Evolutionary conservation across 2,888 invertebrate species (phyloP).

Genomic region (Euzetes globulus): DNA sequence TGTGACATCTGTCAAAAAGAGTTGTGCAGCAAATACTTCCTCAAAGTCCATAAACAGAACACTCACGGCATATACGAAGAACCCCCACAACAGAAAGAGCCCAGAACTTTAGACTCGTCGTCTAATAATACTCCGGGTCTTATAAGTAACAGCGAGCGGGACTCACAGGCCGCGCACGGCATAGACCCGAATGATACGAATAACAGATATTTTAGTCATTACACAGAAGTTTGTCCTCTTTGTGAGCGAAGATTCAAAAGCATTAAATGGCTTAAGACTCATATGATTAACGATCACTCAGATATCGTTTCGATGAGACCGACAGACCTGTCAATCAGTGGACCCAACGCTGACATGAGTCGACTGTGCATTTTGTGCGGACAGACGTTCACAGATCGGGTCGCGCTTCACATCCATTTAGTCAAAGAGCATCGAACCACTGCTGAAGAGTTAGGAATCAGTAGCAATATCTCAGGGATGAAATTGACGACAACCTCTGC

Average conservation of each 20-base stretch:
- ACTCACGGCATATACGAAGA: slow-evolving; percentile 89
- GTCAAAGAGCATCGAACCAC: slow-evolving; percentile 48
- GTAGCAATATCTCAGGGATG: slow-evolving; percentile 40
- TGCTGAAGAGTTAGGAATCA: slow-evolving; percentile 40
- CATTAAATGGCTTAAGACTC: slow-evolving; percentile 77
- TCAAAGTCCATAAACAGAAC: slow-evolving; percentile 94
- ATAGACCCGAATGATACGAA: slow-evolving; percentile 41
- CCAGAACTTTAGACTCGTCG: slow-evolving; percentile 34
- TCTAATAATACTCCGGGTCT: slow-evolving; percentile 40
- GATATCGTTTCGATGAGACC: slow-evolving; percentile 50
- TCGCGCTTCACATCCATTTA: slow-evolving; percentile 50
- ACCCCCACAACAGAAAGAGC: slow-evolving; percentile 43
- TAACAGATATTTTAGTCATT: slow-evolving; percentile 42
- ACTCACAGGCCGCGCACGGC: slow-evolving; percentile 37
- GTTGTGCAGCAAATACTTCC: slow-evolving; percentile 93
- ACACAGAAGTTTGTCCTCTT: slow-evolving; percentile 65
- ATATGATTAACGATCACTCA: slow-evolving; percentile 77
- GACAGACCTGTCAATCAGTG: slow-evolving; percentile 20
- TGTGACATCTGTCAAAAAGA: slow-evolving; percentile 98
- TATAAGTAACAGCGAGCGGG: slow-evolving; percentile 37
- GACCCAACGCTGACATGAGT: slow-evolving; percentile 26
- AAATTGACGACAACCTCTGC: slow-evolving; percentile 38
- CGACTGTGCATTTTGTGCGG: slow-evolving; percentile 47
- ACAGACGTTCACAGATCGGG: slow-evolving; percentile 47
- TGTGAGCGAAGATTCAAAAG: slow-evolving; percentile 80